Conservation (phyloP, 2,113 vertebrate species). For the Neotoma lepida region DNA sequence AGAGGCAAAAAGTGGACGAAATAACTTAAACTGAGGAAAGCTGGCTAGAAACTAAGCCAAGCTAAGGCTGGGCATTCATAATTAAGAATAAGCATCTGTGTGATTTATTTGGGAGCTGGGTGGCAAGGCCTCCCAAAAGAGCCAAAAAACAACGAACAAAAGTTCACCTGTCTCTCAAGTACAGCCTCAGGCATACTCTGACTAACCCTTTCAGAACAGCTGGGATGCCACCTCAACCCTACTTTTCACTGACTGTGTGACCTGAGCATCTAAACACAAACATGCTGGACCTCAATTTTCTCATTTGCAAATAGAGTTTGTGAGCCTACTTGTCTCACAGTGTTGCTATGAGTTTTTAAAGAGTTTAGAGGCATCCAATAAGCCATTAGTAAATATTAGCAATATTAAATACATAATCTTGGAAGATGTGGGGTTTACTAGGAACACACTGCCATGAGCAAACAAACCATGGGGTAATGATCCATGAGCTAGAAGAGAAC, state of each 20-base stretch:
- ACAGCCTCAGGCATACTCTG: background rate
- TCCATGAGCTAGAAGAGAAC: slow-evolving; percentile 37
- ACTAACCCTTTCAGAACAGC: background rate
- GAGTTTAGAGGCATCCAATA: background rate
- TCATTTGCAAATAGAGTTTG: background rate
- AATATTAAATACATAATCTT: slow-evolving; percentile 36
- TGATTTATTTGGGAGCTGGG: too few relatives aligned
- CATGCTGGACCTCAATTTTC: slow-evolving; percentile 9
- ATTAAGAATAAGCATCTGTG: too few relatives aligned
- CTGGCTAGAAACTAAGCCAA: too few relatives aligned
- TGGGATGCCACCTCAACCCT: background rate
- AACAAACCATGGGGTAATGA: slow-evolving; percentile 1
- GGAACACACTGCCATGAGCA: slow-evolving; percentile 12
- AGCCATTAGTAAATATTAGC: background rate
- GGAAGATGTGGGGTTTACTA: slow-evolving; percentile 24
- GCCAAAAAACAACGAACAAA: too few relatives aligned
- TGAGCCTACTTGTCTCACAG: background rate
- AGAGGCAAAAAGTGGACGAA: too few relatives aligned
- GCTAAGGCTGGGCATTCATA: too few relatives aligned
- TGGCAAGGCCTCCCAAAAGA: too few relatives aligned
- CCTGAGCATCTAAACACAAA: background rate
- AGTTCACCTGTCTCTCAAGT: background rate
- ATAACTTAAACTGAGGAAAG: too few relatives aligned
- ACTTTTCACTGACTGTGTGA: background rate
- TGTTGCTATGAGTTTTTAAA: background rate